Evolutionary conservation across 2,888 invertebrate species (phyloP).

Genomic region (Smittia aterrima): DNA sequence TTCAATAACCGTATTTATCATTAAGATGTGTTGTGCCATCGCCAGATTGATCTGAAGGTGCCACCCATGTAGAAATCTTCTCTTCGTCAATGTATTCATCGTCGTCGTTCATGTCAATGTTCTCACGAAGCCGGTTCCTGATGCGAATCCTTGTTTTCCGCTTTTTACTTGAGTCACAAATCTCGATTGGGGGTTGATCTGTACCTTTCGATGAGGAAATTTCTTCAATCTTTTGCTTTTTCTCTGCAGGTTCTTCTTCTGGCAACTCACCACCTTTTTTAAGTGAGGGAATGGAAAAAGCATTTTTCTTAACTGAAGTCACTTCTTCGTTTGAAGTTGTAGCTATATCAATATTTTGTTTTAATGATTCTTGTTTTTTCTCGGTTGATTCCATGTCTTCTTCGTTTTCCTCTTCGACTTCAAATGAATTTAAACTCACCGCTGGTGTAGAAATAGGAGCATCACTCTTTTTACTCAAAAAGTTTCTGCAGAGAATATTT

Average conservation of each 20-base stretch:
- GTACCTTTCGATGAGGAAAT: neutral
- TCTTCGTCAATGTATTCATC: constrained; percentile 57
- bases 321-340: constrained; percentile 41
- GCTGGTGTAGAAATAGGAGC: constrained; percentile 34
- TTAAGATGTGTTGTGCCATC: constrained; percentile 76
- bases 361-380: too few relatives aligned
- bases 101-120: constrained; percentile 49
- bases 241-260: constrained; percentile 36
- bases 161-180: constrained; percentile 42
- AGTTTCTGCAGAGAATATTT: neutral
- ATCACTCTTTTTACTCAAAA: neutral
- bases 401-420: constrained; percentile 45
- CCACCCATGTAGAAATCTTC: constrained; percentile 76
- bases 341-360: neutral
- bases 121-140: constrained; percentile 47
- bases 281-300: too few relatives aligned
- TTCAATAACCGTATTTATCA: constrained; percentile 73
- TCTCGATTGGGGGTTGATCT: constrained; percentile 14
- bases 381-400: constrained; percentile 1
- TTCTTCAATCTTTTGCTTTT: neutral
- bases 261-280: constrained; percentile 10
- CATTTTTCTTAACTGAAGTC: neutral
- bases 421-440: neutral
- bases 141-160: constrained; percentile 46
- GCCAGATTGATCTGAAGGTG: constrained; percentile 71